These are phyloP conservation scores for Leptopilina drosophilae DNA, from an alignment of 2,888 invertebrate genomes.

Conservation along the genomic window DNA sequence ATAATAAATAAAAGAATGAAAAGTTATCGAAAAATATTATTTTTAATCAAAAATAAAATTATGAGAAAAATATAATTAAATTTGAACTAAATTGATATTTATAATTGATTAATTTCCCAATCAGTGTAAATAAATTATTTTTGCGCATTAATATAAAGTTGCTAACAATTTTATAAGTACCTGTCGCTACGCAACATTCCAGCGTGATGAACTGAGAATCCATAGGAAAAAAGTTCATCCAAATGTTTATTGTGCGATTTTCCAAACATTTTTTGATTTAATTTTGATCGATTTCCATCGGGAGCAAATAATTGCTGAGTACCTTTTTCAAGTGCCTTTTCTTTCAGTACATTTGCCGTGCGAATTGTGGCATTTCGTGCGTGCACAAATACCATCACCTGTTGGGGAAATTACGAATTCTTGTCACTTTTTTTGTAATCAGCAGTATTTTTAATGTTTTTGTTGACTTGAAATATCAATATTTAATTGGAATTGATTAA, in stretches of 20 bases:
- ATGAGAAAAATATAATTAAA: no score
- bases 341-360: conserved; percentile 90
- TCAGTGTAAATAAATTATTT: no score
- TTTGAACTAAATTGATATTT: no score
- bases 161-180: conserved; percentile 68
- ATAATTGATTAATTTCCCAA: no score
- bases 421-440: conserved; percentile 7
- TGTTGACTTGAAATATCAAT: no score
- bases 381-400: conserved; percentile 98
- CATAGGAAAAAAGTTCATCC: conserved; percentile 89
- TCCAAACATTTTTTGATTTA: conserved; percentile 84
- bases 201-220: conserved; percentile 97
- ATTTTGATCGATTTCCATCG: conserved; percentile 81
- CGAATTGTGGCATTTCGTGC: conserved; percentile 96
- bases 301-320: conserved; percentile 85
- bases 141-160: no score
- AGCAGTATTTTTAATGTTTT: not conserved
- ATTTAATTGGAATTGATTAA: no score
- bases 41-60: no score
- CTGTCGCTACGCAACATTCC: conserved; percentile 94
- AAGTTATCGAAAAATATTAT: no score
- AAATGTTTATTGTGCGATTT: conserved; percentile 90
- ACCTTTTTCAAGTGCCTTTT: conserved; percentile 87
- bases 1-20: no score
- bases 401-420: conserved; percentile 26